Conservation (phyloP, 2,888 invertebrate genomes). For the Ormyrus thymus region DNA sequence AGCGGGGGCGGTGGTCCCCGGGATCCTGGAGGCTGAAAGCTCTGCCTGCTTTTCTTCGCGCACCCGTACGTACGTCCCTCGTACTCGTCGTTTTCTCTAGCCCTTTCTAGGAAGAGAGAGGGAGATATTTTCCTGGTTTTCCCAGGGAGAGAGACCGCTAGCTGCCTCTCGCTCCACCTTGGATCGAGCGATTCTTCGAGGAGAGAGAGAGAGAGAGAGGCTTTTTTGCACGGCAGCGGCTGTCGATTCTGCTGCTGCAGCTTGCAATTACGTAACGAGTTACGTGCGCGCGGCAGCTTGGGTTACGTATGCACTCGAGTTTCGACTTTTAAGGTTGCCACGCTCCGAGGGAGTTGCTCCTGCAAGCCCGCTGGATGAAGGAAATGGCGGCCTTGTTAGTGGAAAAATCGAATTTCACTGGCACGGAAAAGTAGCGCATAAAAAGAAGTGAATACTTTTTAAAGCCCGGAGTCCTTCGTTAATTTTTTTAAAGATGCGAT, state of each 20-base stretch:
- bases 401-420: slow-evolving; percentile 15
- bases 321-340: slow-evolving; percentile 29
- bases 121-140: slow-evolving; percentile 6
- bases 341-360: neutral
- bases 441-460: neutral
- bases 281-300: slow-evolving; percentile 9
- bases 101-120: slow-evolving; percentile 4
- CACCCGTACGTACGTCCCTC: slow-evolving; percentile 42
- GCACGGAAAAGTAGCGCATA: too few relatives aligned
- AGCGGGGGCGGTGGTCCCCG: neutral
- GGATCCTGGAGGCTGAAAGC: neutral
- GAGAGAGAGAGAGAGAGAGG: too few relatives aligned
- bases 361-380: neutral
- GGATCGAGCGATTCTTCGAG: slow-evolving; percentile 30
- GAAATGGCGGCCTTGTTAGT: slow-evolving; percentile 13
- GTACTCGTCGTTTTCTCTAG: slow-evolving; percentile 56
- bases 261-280: slow-evolving; percentile 47
- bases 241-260: slow-evolving; percentile 21
- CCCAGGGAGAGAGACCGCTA: neutral
- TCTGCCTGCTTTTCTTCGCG: slow-evolving; percentile 29
- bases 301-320: slow-evolving; percentile 26
- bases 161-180: neutral
- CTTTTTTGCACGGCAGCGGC: neutral
- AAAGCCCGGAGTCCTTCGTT: neutral
- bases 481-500: too few relatives aligned